phyloP scores from a whole-genome alignment of 1,140 invertebrate genomes.

The Tetragonula clypearis region DNA sequence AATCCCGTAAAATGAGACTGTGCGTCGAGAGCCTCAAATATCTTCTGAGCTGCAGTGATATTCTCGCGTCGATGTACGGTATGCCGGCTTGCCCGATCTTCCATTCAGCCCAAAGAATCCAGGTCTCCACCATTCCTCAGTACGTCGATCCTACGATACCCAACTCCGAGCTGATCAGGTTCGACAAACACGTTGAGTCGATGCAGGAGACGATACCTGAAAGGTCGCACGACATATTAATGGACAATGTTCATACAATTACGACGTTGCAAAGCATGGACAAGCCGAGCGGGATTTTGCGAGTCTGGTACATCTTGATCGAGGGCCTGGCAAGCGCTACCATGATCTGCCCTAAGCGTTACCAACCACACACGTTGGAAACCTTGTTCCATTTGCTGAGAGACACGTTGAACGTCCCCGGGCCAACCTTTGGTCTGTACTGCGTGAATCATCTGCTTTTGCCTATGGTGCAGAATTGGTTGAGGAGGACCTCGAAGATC shows the following conservation, averaged over 20 bases:
- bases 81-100: constrained; percentile 97
- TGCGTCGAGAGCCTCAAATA: constrained; percentile 93
- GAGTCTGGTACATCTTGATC: constrained; percentile 95
- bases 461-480: constrained; percentile 94
- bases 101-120: constrained; percentile 93
- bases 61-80: constrained; percentile 94
- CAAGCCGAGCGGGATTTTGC: constrained; percentile 91
- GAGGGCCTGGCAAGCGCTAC: constrained; percentile 93
- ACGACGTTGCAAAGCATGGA: constrained; percentile 87
- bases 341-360: constrained; percentile 90
- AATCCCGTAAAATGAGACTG: constrained; percentile 78
- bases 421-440: constrained; percentile 92
- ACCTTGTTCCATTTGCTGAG: constrained; percentile 92
- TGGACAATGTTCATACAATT: constrained; percentile 81
- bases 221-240: constrained; percentile 84
- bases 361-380: constrained; percentile 93
- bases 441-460: constrained; percentile 95
- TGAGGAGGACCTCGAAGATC: constrained; percentile 87
- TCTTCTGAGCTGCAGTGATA: constrained; percentile 91
- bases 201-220: constrained; percentile 78
- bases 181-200: constrained; percentile 82
- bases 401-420: constrained; percentile 89
- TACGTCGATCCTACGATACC: constrained; percentile 93
- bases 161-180: constrained; percentile 86
- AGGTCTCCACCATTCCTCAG: constrained; percentile 88